A percentile compares a stretch with the other conserved stretches of the same genome.
Evolutionary conservation across 2,888 invertebrate species (phyloP).

Genomic region (Bimastos eiseni): DNA sequence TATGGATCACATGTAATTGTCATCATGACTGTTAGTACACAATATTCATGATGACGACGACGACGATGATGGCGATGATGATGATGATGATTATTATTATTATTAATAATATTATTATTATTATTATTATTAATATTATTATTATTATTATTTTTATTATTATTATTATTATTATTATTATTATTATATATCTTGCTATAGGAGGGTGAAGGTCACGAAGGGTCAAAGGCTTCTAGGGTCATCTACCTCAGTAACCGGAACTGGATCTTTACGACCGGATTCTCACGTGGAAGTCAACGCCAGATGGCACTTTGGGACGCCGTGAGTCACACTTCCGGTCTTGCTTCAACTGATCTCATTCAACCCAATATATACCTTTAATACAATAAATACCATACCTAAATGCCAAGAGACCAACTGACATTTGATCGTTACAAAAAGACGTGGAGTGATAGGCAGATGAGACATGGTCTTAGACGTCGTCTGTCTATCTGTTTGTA

Average conservation of each 20-base stretch:
- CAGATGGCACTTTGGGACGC: conserved; percentile 63
- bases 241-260: conserved; percentile 56
- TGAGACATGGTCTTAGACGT: no score
- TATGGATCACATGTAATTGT: no score
- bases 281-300: conserved; percentile 59
- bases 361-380: neutral
- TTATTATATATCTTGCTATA: conserved; percentile 32
- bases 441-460: neutral
- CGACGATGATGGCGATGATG: no score
- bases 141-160: no score
- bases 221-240: conserved; percentile 57
- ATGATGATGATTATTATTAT: neutral
- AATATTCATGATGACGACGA: no score
- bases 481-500: no score
- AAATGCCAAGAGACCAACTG: neutral
- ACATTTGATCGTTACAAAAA: neutral
- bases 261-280: conserved; percentile 63
- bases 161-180: no score
- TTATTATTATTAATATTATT: neutral
- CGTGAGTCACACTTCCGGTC: conserved; percentile 48
- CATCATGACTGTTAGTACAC: no score
- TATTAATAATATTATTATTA: neutral
- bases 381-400: neutral
- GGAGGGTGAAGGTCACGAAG: conserved; percentile 52
- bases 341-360: neutral